phyloP scores from a whole-genome alignment of 2,888 invertebrate species.

The Hypolimnas misippus region DNA sequence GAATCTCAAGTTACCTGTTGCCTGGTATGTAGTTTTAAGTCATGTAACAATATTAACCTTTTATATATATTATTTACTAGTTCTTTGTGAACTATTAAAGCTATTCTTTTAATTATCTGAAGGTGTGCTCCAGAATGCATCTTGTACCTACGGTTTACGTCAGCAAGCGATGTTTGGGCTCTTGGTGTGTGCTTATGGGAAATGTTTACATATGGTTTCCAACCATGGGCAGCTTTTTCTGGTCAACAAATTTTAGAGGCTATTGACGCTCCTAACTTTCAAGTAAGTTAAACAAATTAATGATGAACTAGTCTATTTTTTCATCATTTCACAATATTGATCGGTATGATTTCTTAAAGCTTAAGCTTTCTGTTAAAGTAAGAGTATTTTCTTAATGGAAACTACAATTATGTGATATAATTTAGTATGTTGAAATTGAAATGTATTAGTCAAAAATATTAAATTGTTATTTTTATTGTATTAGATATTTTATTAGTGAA shows the following conservation, averaged over 20 bases:
- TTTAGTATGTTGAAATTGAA: too few relatives aligned
- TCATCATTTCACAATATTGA: too few relatives aligned
- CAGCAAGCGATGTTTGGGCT: constrained; percentile 99
- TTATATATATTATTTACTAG: background rate
- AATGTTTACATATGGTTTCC: constrained; percentile 99
- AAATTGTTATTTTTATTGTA: too few relatives aligned
- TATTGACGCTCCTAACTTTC: constrained; percentile 96
- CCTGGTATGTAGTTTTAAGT: constrained; percentile 89
- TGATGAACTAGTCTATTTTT: too few relatives aligned
- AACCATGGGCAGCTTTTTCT: constrained; percentile 98
- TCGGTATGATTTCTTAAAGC: too few relatives aligned
- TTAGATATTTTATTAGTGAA: too few relatives aligned
- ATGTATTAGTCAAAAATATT: too few relatives aligned
- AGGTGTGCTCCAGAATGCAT: constrained; percentile 99
- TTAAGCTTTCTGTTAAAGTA: too few relatives aligned
- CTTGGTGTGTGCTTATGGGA: constrained; percentile 99
- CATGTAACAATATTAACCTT: background rate
- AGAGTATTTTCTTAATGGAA: too few relatives aligned
- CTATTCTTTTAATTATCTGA: constrained; percentile 1
- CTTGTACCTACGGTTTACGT: constrained; percentile 97
- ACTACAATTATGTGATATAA: too few relatives aligned
- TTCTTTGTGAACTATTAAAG: background rate
- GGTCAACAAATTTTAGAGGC: constrained; percentile 97
- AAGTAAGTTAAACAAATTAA: constrained; percentile 80
- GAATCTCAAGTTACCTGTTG: constrained; percentile 97